Evolutionary conservation across 2,797 vertebrate species (phyloP), one percentile per base, ranked within the genome.

Genomic region (Jordanella pulchra): DNA sequence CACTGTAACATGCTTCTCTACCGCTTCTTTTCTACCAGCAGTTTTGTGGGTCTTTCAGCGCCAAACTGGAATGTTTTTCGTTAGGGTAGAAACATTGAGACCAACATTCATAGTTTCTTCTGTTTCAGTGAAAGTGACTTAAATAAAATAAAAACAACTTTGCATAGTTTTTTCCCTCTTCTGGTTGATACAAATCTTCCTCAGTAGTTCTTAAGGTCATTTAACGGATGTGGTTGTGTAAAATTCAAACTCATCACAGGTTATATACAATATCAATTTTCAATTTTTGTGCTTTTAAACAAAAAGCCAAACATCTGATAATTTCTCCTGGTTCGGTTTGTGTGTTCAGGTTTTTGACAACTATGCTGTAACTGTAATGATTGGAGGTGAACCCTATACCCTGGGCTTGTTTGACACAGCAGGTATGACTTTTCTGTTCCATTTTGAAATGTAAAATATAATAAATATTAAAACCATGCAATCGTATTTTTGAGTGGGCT

Each of bases 361-460:
- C 86, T 95, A 95, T 93, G 95, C 95, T 83, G 95, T 95, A 67
- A 95, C 95, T 75, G 95, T 95, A 84, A 95, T 95, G 95, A 95
- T 95, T 5, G 95, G 95, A 65, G 95, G 95, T 1, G 95, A 95
- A 81, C 95, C 95, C 61, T 95, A 95, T 90, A 95, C 95, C 73
- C 86, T 95, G 80, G 95, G 95, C 81, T 89, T 95, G 85, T 95
- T 95, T 87, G 95, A 95, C 76, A 95, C 95, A 83, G 95, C 95
- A 92, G 95, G 95, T 95, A 93, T 58, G 76, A 39, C n/a, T n/a
- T 76, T n/a, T 60, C 50, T 13, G 66, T n/a, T 61, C 45, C n/a
- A 30, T 2, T 39, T 35, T 32, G 14, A 28, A 39, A 13, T 39
- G 6, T 30, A 9, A 69, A 21, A 15, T 50, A n/a, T 11, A 56